A percentile compares a stretch with the other conserved stretches of the same genome.
Evolutionary conservation across 2,888 invertebrate genomes (phyloP).

Genomic region (Philaethria dido): DNA sequence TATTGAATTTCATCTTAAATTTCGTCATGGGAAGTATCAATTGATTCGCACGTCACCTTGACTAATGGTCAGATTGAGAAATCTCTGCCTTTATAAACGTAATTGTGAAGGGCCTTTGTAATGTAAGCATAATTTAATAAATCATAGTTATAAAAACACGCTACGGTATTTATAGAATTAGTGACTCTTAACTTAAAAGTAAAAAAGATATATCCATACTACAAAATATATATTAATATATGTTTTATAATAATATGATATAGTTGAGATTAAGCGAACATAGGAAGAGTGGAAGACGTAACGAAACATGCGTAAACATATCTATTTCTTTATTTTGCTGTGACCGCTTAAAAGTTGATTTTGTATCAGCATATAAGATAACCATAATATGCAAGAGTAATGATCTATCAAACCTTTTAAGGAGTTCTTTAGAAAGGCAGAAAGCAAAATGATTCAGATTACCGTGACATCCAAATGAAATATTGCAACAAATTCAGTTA

Average conservation of each 20-base stretch:
- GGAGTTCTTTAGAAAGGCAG: conserved; percentile 66
- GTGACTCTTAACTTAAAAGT: background rate
- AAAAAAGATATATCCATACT: background rate
- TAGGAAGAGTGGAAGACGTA: background rate
- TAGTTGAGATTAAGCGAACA: background rate
- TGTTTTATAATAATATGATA: background rate
- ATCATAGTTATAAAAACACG: conserved; percentile 20
- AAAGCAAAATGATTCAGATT: conserved; percentile 70
- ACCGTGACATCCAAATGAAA: conserved; percentile 62
- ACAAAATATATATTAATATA: background rate
- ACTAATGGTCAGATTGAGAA: conserved; percentile 33
- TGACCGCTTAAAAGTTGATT: background rate
- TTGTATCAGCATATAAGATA: conserved; percentile 41
- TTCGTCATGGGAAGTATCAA: conserved; percentile 38
- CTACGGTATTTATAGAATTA: conserved; percentile 10
- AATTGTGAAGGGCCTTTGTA: conserved; percentile 32
- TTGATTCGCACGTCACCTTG: conserved; percentile 36
- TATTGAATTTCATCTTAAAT: conserved; percentile 32
- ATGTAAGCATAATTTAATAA: conserved; percentile 27
- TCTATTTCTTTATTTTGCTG: background rate
- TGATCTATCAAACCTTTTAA: conserved; percentile 55
- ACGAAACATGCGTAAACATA: background rate
- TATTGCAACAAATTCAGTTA: conserved; percentile 48
- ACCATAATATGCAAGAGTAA: conserved; percentile 43
- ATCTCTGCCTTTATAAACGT: conserved; percentile 24